Evolutionary conservation across 1,140 invertebrate genomes (phyloP), one percentile per base, ranked within the genome.

Genomic region (Bombus haemorrhoidalis): DNA sequence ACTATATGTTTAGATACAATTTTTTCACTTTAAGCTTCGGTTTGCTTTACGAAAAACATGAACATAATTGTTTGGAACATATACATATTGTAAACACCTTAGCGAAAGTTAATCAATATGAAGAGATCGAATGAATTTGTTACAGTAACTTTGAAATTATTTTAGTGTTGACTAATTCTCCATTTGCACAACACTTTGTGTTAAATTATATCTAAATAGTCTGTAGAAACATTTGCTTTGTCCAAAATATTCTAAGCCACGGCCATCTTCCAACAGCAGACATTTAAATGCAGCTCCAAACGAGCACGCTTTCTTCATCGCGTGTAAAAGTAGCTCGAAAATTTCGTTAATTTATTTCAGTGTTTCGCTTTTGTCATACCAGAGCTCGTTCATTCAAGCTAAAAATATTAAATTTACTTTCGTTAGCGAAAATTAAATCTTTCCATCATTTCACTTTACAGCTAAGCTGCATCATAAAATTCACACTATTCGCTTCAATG

Each of bases 361-460:
- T n/a, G 59, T 62, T 62, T 62, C 12, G 59, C 59, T 62, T 62
- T n/a, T n/a, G 28, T 62, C 28, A 62, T 62, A n/a, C 28, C 59
- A 13, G 28, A 10, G 28, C 28, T 62, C 28, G 28, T 62, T 62
- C 59, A 62, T 62, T 62, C 59, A 62, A 13, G 59, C 59, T n/a
- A 62, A 62, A 62, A 62, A 62, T 62, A 62, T 62, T 62, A 62
- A 62, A 62, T 62, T n/a, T n/a, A 28, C 59, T 62, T 62, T 62
- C 59, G 28, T n/a, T 28, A n/a, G 59, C 28, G 59, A n/a, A 62
- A 62, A 62, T 62, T 62, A 62, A 62, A n/a, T 62, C 59, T 62
- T 62, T 62, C 59, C 59, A 62, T n/a, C 59, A 22, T 62, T 62
- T 62, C 12, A 13, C 28, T n/a, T 28, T 22, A 10, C 28, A n/a